Conservation (phyloP, 2,888 invertebrate genomes). For the Stenotaenia linearis region DNA sequence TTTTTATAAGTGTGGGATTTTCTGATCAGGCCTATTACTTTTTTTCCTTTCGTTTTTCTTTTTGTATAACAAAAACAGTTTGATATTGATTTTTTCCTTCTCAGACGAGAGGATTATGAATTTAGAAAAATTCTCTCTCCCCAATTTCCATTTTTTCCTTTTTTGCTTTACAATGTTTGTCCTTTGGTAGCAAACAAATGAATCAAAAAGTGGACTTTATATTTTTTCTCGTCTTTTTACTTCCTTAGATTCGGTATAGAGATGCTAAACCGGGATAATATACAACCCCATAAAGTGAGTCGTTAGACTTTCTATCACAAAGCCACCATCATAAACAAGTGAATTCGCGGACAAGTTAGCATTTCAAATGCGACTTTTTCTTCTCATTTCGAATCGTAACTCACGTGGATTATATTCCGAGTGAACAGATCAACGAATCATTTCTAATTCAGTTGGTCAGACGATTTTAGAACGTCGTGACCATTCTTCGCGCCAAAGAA, state of each 20-base stretch:
- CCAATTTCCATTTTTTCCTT: neutral
- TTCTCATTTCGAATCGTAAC: conserved; percentile 8
- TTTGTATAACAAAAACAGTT: neutral
- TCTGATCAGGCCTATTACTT: conserved; percentile 16
- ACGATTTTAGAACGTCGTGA: neutral
- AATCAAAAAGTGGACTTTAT: neutral
- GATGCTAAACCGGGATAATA: conserved; percentile 26
- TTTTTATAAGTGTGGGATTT: neutral
- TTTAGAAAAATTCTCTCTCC: neutral
- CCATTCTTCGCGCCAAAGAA: neutral
- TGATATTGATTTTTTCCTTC: neutral
- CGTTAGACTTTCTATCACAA: conserved; percentile 24
- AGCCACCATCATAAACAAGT: conserved; percentile 16
- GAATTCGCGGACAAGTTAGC: conserved; percentile 11
- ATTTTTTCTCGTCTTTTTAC: neutral
- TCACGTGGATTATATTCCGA: neutral
- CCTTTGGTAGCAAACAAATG: neutral
- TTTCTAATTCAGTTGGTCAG: conserved; percentile 17
- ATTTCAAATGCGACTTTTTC: conserved; percentile 23
- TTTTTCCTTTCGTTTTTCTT: neutral
- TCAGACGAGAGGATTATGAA: neutral
- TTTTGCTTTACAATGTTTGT: neutral
- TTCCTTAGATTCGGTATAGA: neutral
- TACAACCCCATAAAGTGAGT: conserved; percentile 16
- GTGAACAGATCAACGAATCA: neutral